Evolutionary conservation across 2,888 invertebrate genomes (phyloP), one percentile per base, ranked within the genome.

Genomic region (Orthosia gracilis): DNA sequence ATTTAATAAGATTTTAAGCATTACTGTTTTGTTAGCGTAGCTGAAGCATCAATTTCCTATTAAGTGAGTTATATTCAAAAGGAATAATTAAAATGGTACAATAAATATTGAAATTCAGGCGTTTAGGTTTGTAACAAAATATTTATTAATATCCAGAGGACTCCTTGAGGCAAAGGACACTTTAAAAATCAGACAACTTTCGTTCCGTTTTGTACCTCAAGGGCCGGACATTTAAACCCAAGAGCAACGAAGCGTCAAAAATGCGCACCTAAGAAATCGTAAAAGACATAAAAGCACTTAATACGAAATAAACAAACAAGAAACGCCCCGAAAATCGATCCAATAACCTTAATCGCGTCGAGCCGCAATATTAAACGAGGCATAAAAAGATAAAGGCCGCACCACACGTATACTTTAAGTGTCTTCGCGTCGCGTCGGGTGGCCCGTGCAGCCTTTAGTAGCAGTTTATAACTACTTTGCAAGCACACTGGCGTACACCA

Each of bases 381-480:
- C 90, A 89, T 90, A 90, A 90, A 89, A 90, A 89, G 89, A 92
- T 91, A 91, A 92, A 91, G 91, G 87, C 88, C 87, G 82, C 81
- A 70, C 80, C 92, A 91, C 92, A 92, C 92, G 91, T 91, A 89
- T 88, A 85, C 84, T 85, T 87, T 85, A 89, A 90, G 91, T 89
- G 90, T 89, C 86, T 89, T 89, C 87, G 84, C 82, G 83, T 89
- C 87, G 84, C 82, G 83, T 80, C 71, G 82, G 89, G 85, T 88
- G 84, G 81, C 82, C 80, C 82, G 85, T 86, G 88, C 88, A 87
- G 87, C 86, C 88, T 92, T 90, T 89, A 92, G 91, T 91, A 88
- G 87, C 89, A 89, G 89, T 94, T 94, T 94, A 94, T 94, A 93
- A 92, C 92, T 93, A 92, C 92, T 94, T 93, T 90, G 92, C 90